Evolutionary conservation across 2,888 invertebrate genomes (phyloP).

Genomic region (Steinernema scapterisci): DNA sequence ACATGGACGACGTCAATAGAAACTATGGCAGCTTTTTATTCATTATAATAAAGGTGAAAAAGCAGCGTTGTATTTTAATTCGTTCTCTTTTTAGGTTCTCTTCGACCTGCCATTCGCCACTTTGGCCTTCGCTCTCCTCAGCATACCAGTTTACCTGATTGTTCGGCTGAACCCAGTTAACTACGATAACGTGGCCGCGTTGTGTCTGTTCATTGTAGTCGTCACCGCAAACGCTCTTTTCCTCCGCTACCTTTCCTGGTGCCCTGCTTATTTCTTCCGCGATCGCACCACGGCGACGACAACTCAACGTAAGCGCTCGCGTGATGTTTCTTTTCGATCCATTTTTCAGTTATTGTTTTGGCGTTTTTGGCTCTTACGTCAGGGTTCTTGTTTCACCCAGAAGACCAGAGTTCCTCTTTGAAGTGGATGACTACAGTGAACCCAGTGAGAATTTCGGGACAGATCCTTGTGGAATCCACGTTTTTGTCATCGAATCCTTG

Average conservation of each 20-base stretch:
- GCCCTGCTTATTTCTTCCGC: slow-evolving; percentile 32
- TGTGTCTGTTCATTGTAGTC: slow-evolving; percentile 32
- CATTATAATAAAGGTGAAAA: slow-evolving; percentile 77
- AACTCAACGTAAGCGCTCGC: not conserved
- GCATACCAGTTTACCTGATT: slow-evolving; percentile 77
- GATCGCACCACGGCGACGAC: slow-evolving; percentile 3
- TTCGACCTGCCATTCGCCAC: slow-evolving; percentile 80
- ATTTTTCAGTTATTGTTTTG: not conserved
- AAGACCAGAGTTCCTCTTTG: slow-evolving; percentile 26
- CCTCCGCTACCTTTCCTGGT: slow-evolving; percentile 38
- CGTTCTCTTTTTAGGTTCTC: slow-evolving; percentile 74
- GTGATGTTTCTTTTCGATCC: not conserved
- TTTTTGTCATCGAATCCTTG: not conserved
- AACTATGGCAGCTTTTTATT: slow-evolving; percentile 81
- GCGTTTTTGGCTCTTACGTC: slow-evolving; percentile 24
- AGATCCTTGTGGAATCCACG: not conserved
- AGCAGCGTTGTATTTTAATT: slow-evolving; percentile 68
- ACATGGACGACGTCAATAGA: slow-evolving; percentile 80
- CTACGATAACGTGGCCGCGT: slow-evolving; percentile 33
- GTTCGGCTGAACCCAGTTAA: slow-evolving; percentile 61
- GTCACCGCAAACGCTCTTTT: slow-evolving; percentile 36
- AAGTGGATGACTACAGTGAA: not conserved
- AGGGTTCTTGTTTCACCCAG: slow-evolving; percentile 38
- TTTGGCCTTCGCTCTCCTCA: slow-evolving; percentile 81
- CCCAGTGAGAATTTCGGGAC: slow-evolving; percentile 1